phyloP scores from a whole-genome alignment of 1,140 invertebrate species.

The Hesperophylax magnus region DNA sequence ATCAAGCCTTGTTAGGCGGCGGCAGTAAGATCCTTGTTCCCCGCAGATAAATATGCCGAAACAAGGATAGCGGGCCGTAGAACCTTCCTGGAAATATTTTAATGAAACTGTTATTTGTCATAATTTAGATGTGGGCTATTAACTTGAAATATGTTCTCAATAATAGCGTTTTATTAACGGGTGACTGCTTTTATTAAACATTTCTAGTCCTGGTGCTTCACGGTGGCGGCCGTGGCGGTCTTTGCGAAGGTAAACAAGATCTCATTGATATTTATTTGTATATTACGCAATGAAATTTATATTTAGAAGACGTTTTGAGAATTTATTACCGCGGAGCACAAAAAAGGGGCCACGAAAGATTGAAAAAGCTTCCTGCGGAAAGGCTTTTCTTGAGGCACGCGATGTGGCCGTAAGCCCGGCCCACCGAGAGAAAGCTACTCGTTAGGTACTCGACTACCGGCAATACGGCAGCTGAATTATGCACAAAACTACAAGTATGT shows the following conservation, averaged over 20 bases:
- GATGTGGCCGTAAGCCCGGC: not conserved
- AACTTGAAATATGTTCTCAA: slow-evolving; percentile 10
- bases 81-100: not conserved
- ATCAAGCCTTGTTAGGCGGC: too few species aligned
- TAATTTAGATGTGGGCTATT: slow-evolving; percentile 7
- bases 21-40: too few species aligned
- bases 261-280: slow-evolving; percentile 21
- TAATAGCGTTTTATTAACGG: not conserved
- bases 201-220: too few species aligned
- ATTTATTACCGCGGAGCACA: slow-evolving; percentile 15
- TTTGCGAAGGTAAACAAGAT: not conserved
- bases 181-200: not conserved
- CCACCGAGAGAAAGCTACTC: not conserved
- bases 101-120: slow-evolving; percentile 15
- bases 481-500: not conserved
- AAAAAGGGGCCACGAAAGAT: not conserved
- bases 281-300: slow-evolving; percentile 15
- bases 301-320: slow-evolving; percentile 25
- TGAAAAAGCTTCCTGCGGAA: slow-evolving; percentile 14
- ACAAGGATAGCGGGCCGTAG: not conserved
- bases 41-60: not conserved
- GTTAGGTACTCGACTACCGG: not conserved
- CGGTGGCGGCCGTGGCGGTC: not conserved
- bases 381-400: not conserved
- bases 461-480: not conserved